A percentile compares a stretch with the other conserved stretches of the same genome.
Evolutionary conservation across 2,113 vertebrate species (phyloP).

Genomic region (Nanorana parkeri): DNA sequence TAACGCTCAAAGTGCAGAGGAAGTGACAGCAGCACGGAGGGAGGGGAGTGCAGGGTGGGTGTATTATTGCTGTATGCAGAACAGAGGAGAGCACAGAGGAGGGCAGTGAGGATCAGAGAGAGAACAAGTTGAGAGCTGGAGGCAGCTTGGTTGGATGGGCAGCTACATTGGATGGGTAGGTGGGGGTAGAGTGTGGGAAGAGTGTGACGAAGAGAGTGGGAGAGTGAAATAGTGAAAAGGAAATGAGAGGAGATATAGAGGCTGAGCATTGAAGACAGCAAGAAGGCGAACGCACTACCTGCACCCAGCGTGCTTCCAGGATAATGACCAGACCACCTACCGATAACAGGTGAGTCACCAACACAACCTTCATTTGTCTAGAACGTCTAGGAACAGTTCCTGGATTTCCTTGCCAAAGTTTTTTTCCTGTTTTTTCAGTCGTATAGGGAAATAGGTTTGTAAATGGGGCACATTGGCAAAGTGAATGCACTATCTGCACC

Average conservation of each 20-base stretch:
- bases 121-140: neutral
- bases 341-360: neutral
- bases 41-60: neutral
- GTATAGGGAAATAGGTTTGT: no score
- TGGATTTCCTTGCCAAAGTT: no score
- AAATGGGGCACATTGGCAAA: no score
- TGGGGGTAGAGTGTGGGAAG: neutral
- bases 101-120: neutral
- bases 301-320: neutral
- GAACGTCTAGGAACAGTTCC: no score
- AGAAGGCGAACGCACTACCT: neutral
- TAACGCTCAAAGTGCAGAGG: neutral
- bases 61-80: no score
- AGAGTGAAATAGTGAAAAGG: neutral
- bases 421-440: no score
- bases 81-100: no score
- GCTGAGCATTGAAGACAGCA: neutral
- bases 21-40: neutral
- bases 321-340: neutral
- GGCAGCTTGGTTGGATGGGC: no score
- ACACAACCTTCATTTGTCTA: no score
- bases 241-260: neutral
- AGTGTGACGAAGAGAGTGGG: neutral
- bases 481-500: no score
- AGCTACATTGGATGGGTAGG: neutral